These are phyloP conservation scores for Antheraea assamensis DNA, from an alignment of 2,888 invertebrate genomes.

Conservation along the genomic window DNA sequence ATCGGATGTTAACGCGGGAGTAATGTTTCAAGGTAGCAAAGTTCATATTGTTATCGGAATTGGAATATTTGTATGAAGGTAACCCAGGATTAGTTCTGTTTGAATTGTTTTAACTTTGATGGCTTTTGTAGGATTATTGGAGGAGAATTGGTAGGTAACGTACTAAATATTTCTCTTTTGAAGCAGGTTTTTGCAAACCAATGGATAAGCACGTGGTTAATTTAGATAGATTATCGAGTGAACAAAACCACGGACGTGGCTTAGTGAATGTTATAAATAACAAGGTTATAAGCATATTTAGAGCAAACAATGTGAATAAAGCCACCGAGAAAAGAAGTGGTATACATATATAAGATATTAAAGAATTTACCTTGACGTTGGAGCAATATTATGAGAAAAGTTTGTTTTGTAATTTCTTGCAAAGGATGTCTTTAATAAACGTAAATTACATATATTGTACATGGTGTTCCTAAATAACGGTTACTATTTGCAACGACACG, in stretches of 20 bases:
- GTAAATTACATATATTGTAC: too few species aligned
- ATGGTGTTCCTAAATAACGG: too few species aligned
- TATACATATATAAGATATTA: not conserved
- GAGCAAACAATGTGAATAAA: not conserved
- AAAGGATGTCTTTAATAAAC: not conserved
- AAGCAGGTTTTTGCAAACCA: too few species aligned
- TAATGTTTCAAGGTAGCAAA: conserved; percentile 3
- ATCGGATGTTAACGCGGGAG: conserved; percentile 1
- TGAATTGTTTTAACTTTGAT: not conserved
- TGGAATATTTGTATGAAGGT: not conserved
- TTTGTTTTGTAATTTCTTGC: not conserved
- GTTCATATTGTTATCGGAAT: not conserved
- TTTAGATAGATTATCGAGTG: too few species aligned
- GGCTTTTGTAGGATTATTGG: not conserved
- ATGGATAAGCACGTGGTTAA: too few species aligned
- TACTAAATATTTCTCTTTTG: not conserved
- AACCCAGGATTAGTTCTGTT: not conserved
- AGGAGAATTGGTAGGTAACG: not conserved
- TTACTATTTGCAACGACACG: too few species aligned
- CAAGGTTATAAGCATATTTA: not conserved
- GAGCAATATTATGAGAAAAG: not conserved
- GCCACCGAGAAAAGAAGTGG: not conserved
- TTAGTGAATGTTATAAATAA: not conserved
- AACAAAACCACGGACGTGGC: too few species aligned
- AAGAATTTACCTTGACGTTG: not conserved